phyloP scores from a whole-genome alignment of 2,113 vertebrate species.

The Protomyctophum bolini region DNA sequence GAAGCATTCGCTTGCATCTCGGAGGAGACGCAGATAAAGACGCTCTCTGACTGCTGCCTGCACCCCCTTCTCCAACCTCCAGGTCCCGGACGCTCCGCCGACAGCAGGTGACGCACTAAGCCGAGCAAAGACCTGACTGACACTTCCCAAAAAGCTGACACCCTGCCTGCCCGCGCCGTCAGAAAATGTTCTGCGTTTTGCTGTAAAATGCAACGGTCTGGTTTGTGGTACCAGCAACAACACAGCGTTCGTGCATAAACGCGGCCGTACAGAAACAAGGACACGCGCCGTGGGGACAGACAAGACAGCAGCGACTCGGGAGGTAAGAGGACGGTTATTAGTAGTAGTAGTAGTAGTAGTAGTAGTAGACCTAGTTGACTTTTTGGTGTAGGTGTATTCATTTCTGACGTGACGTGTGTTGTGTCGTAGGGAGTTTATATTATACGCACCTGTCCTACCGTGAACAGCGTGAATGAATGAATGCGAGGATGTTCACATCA shows the following conservation, averaged over 20 bases:
- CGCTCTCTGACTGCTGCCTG: slow-evolving; percentile 33
- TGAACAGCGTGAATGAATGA: slow-evolving; percentile 28
- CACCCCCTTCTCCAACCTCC: slow-evolving; percentile 1
- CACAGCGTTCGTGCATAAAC: slow-evolving; percentile 57
- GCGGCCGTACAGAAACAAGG: slow-evolving; percentile 67
- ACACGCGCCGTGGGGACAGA: slow-evolving; percentile 63
- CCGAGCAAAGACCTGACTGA: slow-evolving; percentile 41
- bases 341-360: neutral
- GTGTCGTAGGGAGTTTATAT: slow-evolving; percentile 38
- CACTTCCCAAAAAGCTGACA: slow-evolving; percentile 25
- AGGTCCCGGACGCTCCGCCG: slow-evolving; percentile 52
- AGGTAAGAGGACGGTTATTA: slow-evolving; percentile 70
- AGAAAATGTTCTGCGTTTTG: slow-evolving; percentile 32
- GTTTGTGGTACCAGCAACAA: slow-evolving; percentile 56
- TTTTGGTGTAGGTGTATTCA: neutral
- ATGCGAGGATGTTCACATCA: slow-evolving; percentile 42
- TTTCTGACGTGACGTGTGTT: slow-evolving; percentile 12
- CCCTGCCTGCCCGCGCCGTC: slow-evolving; percentile 10
- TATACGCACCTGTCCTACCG: slow-evolving; percentile 42
- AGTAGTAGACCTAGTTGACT: slow-evolving; percentile 1
- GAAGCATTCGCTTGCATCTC: slow-evolving; percentile 67
- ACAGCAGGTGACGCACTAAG: slow-evolving; percentile 47
- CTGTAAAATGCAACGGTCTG: slow-evolving; percentile 63
- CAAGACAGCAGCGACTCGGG: slow-evolving; percentile 51
- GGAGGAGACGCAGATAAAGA: slow-evolving; percentile 51